Conservation (phyloP, 2,113 vertebrate genomes). For the Petromus typicus region DNA sequence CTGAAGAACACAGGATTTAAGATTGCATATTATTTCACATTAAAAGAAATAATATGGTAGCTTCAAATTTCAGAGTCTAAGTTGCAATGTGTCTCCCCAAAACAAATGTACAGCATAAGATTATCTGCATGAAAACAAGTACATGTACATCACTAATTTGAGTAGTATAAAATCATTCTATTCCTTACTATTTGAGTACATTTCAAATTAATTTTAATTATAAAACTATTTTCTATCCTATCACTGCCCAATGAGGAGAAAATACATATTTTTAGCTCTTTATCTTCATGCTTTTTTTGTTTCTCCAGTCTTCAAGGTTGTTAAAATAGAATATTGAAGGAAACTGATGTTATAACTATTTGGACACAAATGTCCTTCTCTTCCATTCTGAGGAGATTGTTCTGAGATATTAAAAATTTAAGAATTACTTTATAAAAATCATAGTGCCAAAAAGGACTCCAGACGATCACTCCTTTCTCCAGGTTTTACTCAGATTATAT, state of each 20-base stretch:
- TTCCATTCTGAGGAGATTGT: neutral
- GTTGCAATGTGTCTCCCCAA: slow-evolving; percentile 66
- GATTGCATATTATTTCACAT: slow-evolving; percentile 52
- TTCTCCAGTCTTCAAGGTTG: neutral
- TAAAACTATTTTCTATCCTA: neutral
- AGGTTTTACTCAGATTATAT: neutral
- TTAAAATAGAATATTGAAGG: neutral
- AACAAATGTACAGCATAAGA: slow-evolving; percentile 58
- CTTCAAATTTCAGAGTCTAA: slow-evolving; percentile 61
- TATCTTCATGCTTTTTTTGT: neutral
- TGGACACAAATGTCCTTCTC: neutral
- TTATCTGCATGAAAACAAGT: slow-evolving; percentile 46
- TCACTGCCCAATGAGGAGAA: slow-evolving; percentile 30
- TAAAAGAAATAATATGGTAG: slow-evolving; percentile 48
- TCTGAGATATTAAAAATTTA: slow-evolving; percentile 45
- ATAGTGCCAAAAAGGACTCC: neutral
- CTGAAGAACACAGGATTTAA: neutral
- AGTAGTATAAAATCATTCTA: neutral
- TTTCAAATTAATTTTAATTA: slow-evolving; percentile 16
- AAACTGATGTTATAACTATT: slow-evolving; percentile 14
- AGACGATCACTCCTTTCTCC: slow-evolving; percentile 15
- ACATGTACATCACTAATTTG: neutral
- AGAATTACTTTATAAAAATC: slow-evolving; percentile 54
- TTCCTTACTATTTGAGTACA: slow-evolving; percentile 32
- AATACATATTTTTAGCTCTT: neutral